Percentiles rank a stretch among this genome's conserved stretches.
Evolutionary conservation across 1,140 invertebrate genomes (phyloP).

Genomic region (Calliopsis andreniformis): DNA sequence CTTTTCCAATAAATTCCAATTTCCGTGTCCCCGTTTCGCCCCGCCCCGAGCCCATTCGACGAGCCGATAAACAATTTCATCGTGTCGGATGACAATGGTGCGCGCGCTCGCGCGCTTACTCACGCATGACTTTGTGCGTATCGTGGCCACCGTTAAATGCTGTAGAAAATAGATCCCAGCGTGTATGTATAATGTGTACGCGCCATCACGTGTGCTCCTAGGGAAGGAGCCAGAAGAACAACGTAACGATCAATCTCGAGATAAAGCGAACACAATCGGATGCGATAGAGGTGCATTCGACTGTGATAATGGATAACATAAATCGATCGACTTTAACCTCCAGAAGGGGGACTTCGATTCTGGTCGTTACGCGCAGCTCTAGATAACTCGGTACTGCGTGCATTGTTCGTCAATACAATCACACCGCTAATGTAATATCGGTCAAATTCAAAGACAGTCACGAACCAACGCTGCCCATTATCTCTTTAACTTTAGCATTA

Average conservation of each 20-base stretch:
- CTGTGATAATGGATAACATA: conserved; percentile 20
- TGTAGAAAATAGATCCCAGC: too few species aligned
- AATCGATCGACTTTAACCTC: conserved; percentile 6
- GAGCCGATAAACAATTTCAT: neutral
- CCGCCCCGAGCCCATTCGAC: neutral
- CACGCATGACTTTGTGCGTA: too few species aligned
- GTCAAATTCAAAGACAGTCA: conserved; percentile 15
- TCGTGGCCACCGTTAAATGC: too few species aligned
- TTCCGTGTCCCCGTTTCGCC: conserved; percentile 11
- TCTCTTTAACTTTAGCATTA: conserved; percentile 26
- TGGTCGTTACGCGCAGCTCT: neutral
- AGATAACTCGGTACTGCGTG: neutral
- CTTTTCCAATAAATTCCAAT: conserved; percentile 40
- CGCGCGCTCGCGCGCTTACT: neutral
- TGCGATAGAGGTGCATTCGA: conserved; percentile 5
- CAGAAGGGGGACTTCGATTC: neutral
- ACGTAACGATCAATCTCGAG: conserved; percentile 1
- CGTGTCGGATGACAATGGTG: neutral
- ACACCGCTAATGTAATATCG: neutral
- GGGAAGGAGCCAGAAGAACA: neutral
- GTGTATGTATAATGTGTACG: neutral
- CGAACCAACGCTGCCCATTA: neutral
- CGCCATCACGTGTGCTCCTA: too few species aligned
- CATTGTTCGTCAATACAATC: conserved; percentile 14
- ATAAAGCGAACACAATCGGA: conserved; percentile 7